These are phyloP conservation scores for Bembecia ichneumoniformis DNA, from an alignment of 2,888 invertebrate species.

Conservation along the genomic window DNA sequence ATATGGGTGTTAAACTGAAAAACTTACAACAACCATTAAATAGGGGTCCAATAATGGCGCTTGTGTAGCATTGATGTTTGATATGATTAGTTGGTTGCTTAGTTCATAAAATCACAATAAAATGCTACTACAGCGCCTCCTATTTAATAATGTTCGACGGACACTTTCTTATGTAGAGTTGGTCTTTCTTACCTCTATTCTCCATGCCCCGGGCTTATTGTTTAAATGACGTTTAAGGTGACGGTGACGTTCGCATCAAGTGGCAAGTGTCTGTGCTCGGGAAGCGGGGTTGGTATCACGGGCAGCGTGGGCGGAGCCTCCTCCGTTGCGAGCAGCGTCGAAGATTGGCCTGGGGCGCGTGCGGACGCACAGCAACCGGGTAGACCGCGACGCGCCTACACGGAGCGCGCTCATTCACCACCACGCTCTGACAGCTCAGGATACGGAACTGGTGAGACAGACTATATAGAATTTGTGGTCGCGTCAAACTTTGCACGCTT, in stretches of 20 bases:
- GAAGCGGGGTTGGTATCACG: constrained; percentile 19
- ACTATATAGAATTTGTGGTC: not conserved
- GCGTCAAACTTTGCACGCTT: too few species aligned
- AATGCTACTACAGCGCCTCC: too few species aligned
- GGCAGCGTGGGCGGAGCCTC: constrained; percentile 50
- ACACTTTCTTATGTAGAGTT: too few species aligned
- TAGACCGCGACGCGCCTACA: constrained; percentile 76
- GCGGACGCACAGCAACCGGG: constrained; percentile 65
- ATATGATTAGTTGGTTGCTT: too few species aligned
- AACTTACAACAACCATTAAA: too few species aligned
- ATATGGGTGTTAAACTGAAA: too few species aligned
- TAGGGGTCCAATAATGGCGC: too few species aligned
- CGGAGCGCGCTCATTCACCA: constrained; percentile 83
- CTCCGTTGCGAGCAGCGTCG: constrained; percentile 42
- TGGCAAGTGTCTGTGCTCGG: constrained; percentile 75
- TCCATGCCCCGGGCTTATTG: too few species aligned
- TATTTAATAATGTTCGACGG: too few species aligned
- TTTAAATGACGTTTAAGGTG: constrained; percentile 61
- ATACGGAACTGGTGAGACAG: constrained; percentile 80
- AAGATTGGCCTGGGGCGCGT: constrained; percentile 40
- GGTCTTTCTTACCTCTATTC: too few species aligned
- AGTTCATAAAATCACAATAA: too few species aligned
- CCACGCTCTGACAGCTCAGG: constrained; percentile 87
- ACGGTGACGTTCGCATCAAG: constrained; percentile 67
- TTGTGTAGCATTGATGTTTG: too few species aligned